Base-by-base conservation (phyloP, 1,140 invertebrate genomes). In the Dicyema japonicum region DNA sequence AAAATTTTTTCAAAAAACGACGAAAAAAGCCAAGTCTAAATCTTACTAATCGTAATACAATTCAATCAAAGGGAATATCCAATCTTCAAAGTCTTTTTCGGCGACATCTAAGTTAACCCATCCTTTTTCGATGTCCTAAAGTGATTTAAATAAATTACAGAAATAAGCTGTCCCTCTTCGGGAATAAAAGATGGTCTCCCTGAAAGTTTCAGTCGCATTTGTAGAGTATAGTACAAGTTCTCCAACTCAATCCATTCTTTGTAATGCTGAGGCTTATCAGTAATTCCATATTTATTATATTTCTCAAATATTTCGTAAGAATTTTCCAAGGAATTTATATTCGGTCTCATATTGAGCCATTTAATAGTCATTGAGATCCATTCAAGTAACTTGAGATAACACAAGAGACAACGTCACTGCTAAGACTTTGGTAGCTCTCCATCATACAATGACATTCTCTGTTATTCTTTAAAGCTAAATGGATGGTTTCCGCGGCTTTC, bases 171-270 rank as follows among this genome's bases (percentile, higher is more conserved):
- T 38, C 85, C 85, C 55, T 94, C 82, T 24, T 78, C 85, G 25
- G 85, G 85, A 64, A 92, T 69, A 47, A 90, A 97, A 24, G 82
- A 80, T 18, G 85, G 85, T 40, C 82, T 61, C 54, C 92, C 92
- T 42, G 74, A 85, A 17, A 97, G 60, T 39, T 80, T 65, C 38
- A 92, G 58, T n/a, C 46, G 80, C 18, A 82, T 92, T 55, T 92
- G 82, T 36, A 92, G 58, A 24, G 82, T 92, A 55, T 92, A 92
- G 60, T 92, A 92, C 54, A 85, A 85, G 33, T 80, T 90, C 59
- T 92, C 82, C 36, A 92, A 60, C 49, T 76, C 75, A 36, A 75
- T 85, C 49, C 90, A 92, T 52, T 92, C 80, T 52, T 90, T 78
- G 22, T 92, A 74, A 46, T 82, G 74, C 34, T 82, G 82, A 25